Base-by-base conservation (phyloP, 2,113 vertebrate genomes). In the Empidonax traillii region DNA sequence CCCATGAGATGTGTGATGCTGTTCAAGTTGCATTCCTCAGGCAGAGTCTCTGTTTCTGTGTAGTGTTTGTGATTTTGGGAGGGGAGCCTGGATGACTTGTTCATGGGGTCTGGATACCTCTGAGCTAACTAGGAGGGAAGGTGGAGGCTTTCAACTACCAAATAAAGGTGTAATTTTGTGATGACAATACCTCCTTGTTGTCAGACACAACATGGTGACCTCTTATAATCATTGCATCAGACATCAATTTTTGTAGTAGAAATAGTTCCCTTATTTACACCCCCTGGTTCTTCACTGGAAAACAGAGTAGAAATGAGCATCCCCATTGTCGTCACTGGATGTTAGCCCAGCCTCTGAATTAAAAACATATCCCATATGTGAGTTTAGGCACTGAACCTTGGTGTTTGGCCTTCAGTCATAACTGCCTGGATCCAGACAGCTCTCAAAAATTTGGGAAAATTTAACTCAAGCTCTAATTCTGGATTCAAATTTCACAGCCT, bases 1-100 rank as follows among this genome's bases (percentile, higher is more conserved):
- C 41, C 33, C 0, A 0, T 44, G 59, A 69, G 25, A 22, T 46
- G 28, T 43, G 19, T 47, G 65, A 47, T 2, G 1, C 41, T 35
- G 12, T 46, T 88, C 44, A 51, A 68, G 21, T 12, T 79, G 15
- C 23, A 3, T 24, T 91, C 37, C 19, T 65, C 82, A 61, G n/a
- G 12, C 28, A 20, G 20, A 11, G 20, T 53, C 20, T 59, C 20
- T 85, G 9, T 62, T 92, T 49, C 46, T 47, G 6, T 71, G 22
- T 23, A 22, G 30, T 41, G 31, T 74, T 78, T 86, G 20, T 43
- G 58, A 17, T 35, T 35, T 5, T 0, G 3, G 44, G 23, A 88
- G 24, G 22, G 58, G 25, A 63, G 12, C 35, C 35, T 69, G 37
- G 20, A 13, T 35, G 28, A 22, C 52, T 56, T 41, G 13, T 47